Conservation (phyloP, 2,888 invertebrate species). For the Kuschelorhynchus macadamiae region DNA sequence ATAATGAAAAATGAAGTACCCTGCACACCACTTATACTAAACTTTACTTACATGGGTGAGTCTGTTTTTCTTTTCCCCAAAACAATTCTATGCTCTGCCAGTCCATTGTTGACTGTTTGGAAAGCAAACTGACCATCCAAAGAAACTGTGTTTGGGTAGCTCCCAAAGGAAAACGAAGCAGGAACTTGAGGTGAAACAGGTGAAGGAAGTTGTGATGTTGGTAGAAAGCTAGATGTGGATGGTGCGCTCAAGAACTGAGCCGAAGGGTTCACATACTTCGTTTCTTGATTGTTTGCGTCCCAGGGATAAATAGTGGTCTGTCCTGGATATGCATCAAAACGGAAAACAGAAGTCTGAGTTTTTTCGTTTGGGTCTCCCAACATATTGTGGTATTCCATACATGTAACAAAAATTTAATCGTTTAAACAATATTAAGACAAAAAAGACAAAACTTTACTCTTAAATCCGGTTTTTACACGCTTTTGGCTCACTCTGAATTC, state of each 20-base stretch:
- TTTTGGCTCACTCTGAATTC: too few relatives aligned
- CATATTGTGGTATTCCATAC: conserved; percentile 59
- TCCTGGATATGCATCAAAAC: conserved; percentile 61
- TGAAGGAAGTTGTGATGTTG: conserved; percentile 13
- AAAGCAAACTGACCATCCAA: conserved; percentile 57
- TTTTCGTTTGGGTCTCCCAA: conserved; percentile 63
- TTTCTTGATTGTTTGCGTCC: too few relatives aligned
- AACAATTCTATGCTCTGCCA: conserved; percentile 40
- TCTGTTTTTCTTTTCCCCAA: conserved; percentile 65
- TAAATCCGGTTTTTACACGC: too few relatives aligned
- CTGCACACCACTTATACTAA: too few relatives aligned
- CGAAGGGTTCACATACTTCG: neutral
- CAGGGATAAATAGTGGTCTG: conserved; percentile 47
- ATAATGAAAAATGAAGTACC: too few relatives aligned
- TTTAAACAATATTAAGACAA: too few relatives aligned
- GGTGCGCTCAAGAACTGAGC: neutral
- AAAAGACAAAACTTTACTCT: too few relatives aligned
- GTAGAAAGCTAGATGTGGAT: conserved; percentile 19
- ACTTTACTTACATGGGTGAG: conserved; percentile 64
- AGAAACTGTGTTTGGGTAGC: conserved; percentile 10
- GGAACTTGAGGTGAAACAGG: conserved; percentile 31
- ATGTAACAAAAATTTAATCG: too few relatives aligned
- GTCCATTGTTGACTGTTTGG: conserved; percentile 47
- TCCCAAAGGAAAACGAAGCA: conserved; percentile 32
- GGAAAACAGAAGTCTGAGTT: conserved; percentile 60